Percentiles rank a stretch among this genome's conserved stretches.
phyloP scores from a whole-genome alignment of 2,888 invertebrate species.

The Eupithecia subfuscata region DNA sequence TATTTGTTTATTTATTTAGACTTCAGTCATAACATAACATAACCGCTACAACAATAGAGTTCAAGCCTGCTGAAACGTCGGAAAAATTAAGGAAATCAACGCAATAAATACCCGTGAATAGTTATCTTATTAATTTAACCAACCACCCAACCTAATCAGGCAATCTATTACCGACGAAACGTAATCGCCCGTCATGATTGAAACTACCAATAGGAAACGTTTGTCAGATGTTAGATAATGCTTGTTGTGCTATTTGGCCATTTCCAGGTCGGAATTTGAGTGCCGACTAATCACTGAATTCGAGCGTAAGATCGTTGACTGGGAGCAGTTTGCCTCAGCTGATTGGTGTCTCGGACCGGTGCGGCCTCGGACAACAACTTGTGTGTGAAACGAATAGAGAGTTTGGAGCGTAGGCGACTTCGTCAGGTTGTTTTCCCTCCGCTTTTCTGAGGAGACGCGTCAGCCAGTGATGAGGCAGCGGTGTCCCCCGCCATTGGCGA shows the following conservation, averaged over 20 bases:
- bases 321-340: constrained; percentile 52
- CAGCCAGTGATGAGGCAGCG: constrained; percentile 64
- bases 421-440: constrained; percentile 71
- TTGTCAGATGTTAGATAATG: constrained; percentile 22
- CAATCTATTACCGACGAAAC: background rate
- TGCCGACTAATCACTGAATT: constrained; percentile 41
- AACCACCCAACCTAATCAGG: background rate
- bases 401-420: constrained; percentile 60
- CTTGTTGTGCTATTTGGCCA: constrained; percentile 25
- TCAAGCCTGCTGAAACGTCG: no score
- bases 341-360: constrained; percentile 71
- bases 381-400: constrained; percentile 64
- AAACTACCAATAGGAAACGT: background rate
- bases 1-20: background rate
- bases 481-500: constrained; percentile 63
- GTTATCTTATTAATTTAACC: background rate
- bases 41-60: background rate
- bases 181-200: background rate
- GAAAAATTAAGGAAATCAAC: background rate
- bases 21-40: background rate
- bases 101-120: background rate
- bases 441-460: constrained; percentile 63
- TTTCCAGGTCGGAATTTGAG: constrained; percentile 17
- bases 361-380: constrained; percentile 67
- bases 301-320: constrained; percentile 41